phyloP scores from a whole-genome alignment of 92 coral and sea anemone species.

The Blastomussa wellsi region DNA sequence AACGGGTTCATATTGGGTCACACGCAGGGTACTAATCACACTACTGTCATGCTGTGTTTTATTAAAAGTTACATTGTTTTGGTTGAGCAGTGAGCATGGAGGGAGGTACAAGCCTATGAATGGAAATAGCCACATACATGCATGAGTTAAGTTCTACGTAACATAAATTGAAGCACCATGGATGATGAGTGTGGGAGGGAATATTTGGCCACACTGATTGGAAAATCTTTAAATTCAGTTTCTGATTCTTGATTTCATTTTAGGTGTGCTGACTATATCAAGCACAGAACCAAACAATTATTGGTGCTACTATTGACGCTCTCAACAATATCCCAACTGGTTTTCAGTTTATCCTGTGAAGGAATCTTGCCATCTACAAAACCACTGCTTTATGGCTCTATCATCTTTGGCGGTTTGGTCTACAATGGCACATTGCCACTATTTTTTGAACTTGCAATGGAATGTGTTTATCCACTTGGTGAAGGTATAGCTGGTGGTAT shows the following conservation, averaged over 20 bases:
- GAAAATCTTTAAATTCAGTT: too few relatives aligned
- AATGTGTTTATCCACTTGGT: constrained; percentile 63
- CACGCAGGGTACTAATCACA: too few relatives aligned
- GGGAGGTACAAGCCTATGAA: too few relatives aligned
- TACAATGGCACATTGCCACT: constrained; percentile 59
- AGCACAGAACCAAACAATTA: constrained; percentile 61
- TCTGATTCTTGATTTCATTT: not conserved
- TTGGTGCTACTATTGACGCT: constrained; percentile 45
- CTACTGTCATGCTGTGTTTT: too few relatives aligned
- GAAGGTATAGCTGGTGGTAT: constrained; percentile 66
- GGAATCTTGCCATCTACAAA: constrained; percentile 55
- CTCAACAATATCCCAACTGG: constrained; percentile 45
- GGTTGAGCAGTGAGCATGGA: too few relatives aligned
- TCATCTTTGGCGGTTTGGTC: constrained; percentile 58
- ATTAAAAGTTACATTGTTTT: too few relatives aligned
- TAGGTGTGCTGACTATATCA: constrained; percentile 61
- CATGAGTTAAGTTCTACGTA: too few relatives aligned
- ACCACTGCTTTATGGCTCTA: constrained; percentile 56
- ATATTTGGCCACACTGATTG: too few relatives aligned
- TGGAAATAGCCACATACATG: too few relatives aligned
- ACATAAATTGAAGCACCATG: too few relatives aligned
- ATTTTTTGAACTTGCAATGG: constrained; percentile 67
- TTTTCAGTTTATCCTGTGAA: constrained; percentile 67
- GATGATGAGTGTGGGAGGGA: too few relatives aligned
- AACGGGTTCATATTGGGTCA: too few relatives aligned